A percentile compares a stretch with the other conserved stretches of the same genome.
Evolutionary conservation across 2,888 invertebrate genomes (phyloP).

Genomic region (Panzeria rudis): DNA sequence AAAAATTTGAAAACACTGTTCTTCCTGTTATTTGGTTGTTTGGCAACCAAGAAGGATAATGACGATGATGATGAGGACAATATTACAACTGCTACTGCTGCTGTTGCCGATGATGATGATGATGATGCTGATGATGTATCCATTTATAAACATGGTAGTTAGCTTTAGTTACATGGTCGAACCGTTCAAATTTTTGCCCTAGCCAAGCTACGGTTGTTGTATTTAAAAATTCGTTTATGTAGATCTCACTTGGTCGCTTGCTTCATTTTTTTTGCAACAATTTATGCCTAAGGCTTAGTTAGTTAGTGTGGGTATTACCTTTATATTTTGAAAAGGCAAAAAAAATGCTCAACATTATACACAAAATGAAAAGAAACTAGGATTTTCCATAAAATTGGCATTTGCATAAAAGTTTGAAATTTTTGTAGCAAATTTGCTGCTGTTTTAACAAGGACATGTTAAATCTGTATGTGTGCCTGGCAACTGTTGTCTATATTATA

Average conservation of each 20-base stretch:
- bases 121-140: conserved; percentile 60
- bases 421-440: conserved; percentile 54
- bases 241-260: conserved; percentile 48
- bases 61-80: conserved; percentile 39
- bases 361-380: conserved; percentile 22
- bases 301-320: conserved; percentile 54
- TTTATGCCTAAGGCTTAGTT: conserved; percentile 61
- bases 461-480: neutral
- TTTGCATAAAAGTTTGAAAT: conserved; percentile 68
- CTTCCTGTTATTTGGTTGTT: conserved; percentile 33
- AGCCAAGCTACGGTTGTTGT: conserved; percentile 29
- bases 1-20: conserved; percentile 56
- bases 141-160: conserved; percentile 68
- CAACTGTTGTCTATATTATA: conserved; percentile 42
- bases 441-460: conserved; percentile 9
- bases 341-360: conserved; percentile 20
- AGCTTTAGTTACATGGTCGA: conserved; percentile 55
- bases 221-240: conserved; percentile 63
- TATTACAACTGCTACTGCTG: conserved; percentile 9
- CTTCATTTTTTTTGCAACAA: conserved; percentile 31
- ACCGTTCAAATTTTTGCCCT: conserved; percentile 35
- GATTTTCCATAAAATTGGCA: conserved; percentile 59
- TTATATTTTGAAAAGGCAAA: conserved; percentile 53
- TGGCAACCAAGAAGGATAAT: conserved; percentile 13
- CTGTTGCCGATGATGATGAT: conserved; percentile 19